Base-by-base conservation (phyloP, 2,113 vertebrate genomes). In the Raja brachyura region DNA sequence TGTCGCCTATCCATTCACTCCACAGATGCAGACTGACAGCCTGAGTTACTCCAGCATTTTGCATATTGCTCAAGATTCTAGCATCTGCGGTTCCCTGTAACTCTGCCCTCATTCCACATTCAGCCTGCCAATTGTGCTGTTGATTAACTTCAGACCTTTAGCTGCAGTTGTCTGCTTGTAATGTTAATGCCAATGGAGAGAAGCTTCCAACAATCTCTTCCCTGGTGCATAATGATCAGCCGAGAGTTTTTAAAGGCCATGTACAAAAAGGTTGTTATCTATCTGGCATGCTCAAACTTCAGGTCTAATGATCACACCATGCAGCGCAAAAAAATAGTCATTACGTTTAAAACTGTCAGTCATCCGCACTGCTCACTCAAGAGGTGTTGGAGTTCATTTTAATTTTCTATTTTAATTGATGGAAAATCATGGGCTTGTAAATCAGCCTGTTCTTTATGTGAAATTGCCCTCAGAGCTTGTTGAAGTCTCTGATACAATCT, bases 131-230 rank as follows among this genome's bases (percentile, higher is more conserved):
- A 25, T 92, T 73, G 16, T 92, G 68, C 6, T 92, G 90, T 54
- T 74, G 90, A 92, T 92, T 92, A 92, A 73, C 33, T 25, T 48
- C 39, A 73, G 68, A 73, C 66, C 90, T 74, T 74, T 92, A 39
- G 68, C 39, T 25, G 48, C n/a, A 92, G 63, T 92, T 39, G 28
- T 74, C 16, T 73, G 90, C 11, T 14, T 22, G 59, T 54, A 74
- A 92, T 74, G 39, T 39, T 74, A 92, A 73, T 54, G 90, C 73
- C 90, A 92, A 54, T 28, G 68, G 18, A 73, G 33, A 92, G 31
- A 92, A 73, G 90, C 66, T 73, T 73, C 18, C 90, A 73, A 39
- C 48, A 33, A 22, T 73, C 31, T 16, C 39, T 92, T 70, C 70
- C 18, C 90, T 70, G 33, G 90, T 92, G 90, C 39, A 73, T 92